Base-by-base conservation (phyloP, 1,140 invertebrate genomes). In the Bicyclus anynana region DNA sequence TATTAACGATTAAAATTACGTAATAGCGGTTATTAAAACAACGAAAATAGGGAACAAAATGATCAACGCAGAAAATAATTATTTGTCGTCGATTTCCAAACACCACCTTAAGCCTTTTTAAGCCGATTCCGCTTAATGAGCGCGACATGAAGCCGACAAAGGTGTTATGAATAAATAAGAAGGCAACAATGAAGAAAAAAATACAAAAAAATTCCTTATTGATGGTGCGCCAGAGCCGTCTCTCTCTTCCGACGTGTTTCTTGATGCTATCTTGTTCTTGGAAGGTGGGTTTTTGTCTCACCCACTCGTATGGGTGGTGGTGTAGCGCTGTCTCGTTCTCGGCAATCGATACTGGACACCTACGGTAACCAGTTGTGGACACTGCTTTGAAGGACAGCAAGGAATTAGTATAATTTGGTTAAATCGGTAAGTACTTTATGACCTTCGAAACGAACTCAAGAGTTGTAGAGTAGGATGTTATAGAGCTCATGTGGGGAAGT, bases 231-330 rank as follows among this genome's bases (percentile, higher is more conserved):
- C 77, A 65, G 59, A 61, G 72, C 73, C 71, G 69, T 80, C 80
- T 73, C 76, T 62, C 59, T 80, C 71, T 68, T 73, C 72, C 77
- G 63, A 69, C 62, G 65, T 63, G 62, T 71, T 67, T 77, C 62
- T 61, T 68, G 81, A 84, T 84, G 72, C 78, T 81, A 84, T 84
- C 81, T 84, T 84, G 68, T 84, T 84, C 81, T 82, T 53, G 66
- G 81, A 84, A 84, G 72, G 69, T 59, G 27, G 16, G 51, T 18
- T 55, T 62, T 16, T 56, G 53, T 79, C 74, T 62, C 71, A 16
- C 9, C 76, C 53, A 37, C 12, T 7, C 35, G 0, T 18, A 26
- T 13, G 14, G 33, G 54, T 50, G 23, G 26, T 10, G 10, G 4
- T 12, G 27, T 74, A 57, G 12, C 13, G 33, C 58, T 29, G 53